A percentile compares a stretch with the other conserved stretches of the same genome.
phyloP scores from a whole-genome alignment of 1,140 invertebrate genomes.

The Caenorhabditis brenneri region DNA sequence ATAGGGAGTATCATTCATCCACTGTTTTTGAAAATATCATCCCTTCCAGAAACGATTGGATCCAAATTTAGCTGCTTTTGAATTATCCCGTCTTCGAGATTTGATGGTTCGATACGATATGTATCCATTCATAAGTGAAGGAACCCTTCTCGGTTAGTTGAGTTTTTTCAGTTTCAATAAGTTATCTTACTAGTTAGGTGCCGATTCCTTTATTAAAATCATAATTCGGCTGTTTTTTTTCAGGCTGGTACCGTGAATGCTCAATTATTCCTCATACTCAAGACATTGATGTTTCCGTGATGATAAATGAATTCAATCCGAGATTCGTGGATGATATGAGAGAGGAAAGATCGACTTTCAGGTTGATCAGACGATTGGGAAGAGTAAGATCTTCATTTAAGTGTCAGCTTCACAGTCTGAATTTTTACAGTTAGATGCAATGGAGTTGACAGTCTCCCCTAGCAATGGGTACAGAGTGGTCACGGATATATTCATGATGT shows the following conservation, averaged over 20 bases:
- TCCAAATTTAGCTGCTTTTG: background rate
- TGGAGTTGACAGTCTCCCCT: constrained; percentile 22
- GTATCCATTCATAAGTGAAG: constrained; percentile 5
- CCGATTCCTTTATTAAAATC: no score
- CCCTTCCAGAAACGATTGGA: background rate
- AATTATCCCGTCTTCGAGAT: background rate
- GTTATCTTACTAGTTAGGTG: background rate
- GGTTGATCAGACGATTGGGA: background rate
- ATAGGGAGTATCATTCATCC: no score
- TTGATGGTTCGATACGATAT: constrained; percentile 11
- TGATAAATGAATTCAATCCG: constrained; percentile 51
- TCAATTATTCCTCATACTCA: constrained; percentile 55
- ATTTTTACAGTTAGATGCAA: background rate
- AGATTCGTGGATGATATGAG: constrained; percentile 23
- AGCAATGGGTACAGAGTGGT: background rate
- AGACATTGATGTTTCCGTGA: constrained; percentile 45
- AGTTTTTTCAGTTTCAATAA: background rate
- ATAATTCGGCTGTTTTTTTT: background rate
- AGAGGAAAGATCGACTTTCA: background rate
- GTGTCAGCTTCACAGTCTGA: background rate
- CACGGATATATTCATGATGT: background rate
- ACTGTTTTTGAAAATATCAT: no score
- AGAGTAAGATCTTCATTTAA: background rate
- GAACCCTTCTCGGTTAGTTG: constrained; percentile 21
- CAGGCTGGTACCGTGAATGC: constrained; percentile 56